Conservation (phyloP, 2,113 vertebrate genomes). For the Xenopus laevis region DNA sequence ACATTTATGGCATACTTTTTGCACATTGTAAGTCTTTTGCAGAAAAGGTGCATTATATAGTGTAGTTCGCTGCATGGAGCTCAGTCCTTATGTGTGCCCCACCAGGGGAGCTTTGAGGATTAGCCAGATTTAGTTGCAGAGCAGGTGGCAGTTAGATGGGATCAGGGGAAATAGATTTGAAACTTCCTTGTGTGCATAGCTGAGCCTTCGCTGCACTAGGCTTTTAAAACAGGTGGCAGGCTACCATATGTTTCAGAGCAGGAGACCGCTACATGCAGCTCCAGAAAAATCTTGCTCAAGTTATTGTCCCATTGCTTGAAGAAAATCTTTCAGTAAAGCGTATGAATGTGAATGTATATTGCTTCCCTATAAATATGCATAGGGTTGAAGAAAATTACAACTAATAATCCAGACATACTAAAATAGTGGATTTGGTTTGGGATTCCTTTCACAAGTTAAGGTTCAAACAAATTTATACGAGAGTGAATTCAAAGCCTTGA, state of each 20-base stretch:
- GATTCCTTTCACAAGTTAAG: no score
- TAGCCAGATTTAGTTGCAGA: conserved; percentile 70
- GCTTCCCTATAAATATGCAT: no score
- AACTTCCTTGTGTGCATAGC: conserved; percentile 57
- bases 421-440: no score
- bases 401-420: no score
- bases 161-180: conserved; percentile 55
- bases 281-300: conserved; percentile 19
- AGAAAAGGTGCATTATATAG: conserved; percentile 10
- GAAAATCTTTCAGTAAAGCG: no score
- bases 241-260: conserved; percentile 56
- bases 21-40: not conserved
- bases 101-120: conserved; percentile 52
- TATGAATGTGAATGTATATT: no score
- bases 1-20: no score
- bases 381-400: no score
- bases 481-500: no score
- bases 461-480: no score
- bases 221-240: conserved; percentile 62
- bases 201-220: conserved; percentile 53
- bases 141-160: conserved; percentile 80
- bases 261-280: conserved; percentile 49
- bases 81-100: conserved; percentile 38
- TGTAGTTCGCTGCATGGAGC: conserved; percentile 12
- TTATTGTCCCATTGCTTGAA: not conserved